These are phyloP conservation scores for Orthosia gothica DNA, from an alignment of 2,888 invertebrate genomes.

Conservation along the genomic window DNA sequence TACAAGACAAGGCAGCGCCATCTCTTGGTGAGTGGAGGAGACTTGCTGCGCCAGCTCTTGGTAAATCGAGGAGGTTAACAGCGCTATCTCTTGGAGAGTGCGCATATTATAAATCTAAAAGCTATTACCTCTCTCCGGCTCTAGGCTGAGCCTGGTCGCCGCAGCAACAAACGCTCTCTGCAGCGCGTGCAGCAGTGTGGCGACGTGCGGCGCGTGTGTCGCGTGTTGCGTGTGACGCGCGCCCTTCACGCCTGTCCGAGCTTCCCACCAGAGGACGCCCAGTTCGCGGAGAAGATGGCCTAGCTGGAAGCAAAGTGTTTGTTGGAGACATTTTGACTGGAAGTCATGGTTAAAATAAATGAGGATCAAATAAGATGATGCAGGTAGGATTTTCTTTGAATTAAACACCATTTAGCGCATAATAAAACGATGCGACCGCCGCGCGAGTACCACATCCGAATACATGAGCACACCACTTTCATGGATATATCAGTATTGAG, in stretches of 20 bases:
- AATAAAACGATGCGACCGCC: neutral
- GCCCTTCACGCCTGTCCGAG: conserved; percentile 61
- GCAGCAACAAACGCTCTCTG: conserved; percentile 54
- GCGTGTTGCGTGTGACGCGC: conserved; percentile 69
- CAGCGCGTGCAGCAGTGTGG: conserved; percentile 71
- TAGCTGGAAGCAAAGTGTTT: conserved; percentile 69
- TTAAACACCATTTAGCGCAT: neutral
- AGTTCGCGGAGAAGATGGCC: conserved; percentile 79
- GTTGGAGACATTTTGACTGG: neutral
- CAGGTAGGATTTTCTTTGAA: neutral
- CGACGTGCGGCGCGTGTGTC: conserved; percentile 69
- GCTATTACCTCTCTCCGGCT: conserved; percentile 77
- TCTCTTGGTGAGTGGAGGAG: too few species aligned
- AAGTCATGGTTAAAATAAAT: neutral
- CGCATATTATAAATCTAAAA: too few species aligned
- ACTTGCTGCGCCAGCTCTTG: too few species aligned
- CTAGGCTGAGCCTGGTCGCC: conserved; percentile 38
- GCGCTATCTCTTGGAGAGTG: too few species aligned
- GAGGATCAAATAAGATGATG: neutral
- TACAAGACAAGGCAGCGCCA: too few species aligned
- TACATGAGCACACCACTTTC: too few species aligned
- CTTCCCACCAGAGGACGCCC: conserved; percentile 81
- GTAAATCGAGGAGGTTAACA: too few species aligned
- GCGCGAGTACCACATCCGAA: too few species aligned
- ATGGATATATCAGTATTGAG: too few species aligned